Percentiles rank a stretch among this genome's conserved stretches.
Conservation (phyloP, 1,140 invertebrate species). For the Andricus grossulariae region DNA sequence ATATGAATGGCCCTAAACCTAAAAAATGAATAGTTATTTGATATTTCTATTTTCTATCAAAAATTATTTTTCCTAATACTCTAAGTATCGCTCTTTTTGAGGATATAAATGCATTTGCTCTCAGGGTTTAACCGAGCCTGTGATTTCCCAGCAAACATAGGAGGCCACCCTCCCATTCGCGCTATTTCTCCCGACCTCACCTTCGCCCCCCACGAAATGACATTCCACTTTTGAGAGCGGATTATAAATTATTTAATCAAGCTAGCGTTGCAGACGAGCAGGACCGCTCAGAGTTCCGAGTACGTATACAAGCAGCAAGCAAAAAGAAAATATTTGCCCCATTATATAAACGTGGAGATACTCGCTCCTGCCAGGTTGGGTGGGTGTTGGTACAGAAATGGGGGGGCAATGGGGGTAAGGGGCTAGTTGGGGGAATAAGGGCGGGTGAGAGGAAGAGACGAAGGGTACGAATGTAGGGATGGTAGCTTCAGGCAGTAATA, state of each 20-base stretch:
- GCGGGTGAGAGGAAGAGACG: slow-evolving; percentile 39
- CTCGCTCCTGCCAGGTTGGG: neutral
- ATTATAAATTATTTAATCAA: slow-evolving; percentile 75
- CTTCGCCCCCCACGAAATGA: slow-evolving; percentile 53
- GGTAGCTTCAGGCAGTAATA: slow-evolving; percentile 75
- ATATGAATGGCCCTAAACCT: no score
- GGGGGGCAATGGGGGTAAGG: slow-evolving; percentile 18
- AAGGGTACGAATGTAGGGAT: slow-evolving; percentile 46
- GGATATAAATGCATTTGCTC: slow-evolving; percentile 51
- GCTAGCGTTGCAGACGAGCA: slow-evolving; percentile 38
- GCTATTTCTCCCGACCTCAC: neutral
- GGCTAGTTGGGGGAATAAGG: slow-evolving; percentile 28
- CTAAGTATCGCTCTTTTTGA: slow-evolving; percentile 45
- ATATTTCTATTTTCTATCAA: no score
- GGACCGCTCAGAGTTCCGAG: slow-evolving; percentile 21
- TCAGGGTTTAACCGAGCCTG: slow-evolving; percentile 56
- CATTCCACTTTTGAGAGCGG: slow-evolving; percentile 64
- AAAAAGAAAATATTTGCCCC: slow-evolving; percentile 73
- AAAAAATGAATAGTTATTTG: no score
- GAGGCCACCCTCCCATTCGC: neutral
- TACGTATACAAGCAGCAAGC: slow-evolving; percentile 46
- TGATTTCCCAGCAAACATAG: slow-evolving; percentile 52
- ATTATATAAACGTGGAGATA: slow-evolving; percentile 57
- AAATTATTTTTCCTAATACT: neutral
- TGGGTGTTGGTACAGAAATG: slow-evolving; percentile 15